phyloP scores from a whole-genome alignment of 2,888 invertebrate genomes.

The Asteroscopus sphinx region DNA sequence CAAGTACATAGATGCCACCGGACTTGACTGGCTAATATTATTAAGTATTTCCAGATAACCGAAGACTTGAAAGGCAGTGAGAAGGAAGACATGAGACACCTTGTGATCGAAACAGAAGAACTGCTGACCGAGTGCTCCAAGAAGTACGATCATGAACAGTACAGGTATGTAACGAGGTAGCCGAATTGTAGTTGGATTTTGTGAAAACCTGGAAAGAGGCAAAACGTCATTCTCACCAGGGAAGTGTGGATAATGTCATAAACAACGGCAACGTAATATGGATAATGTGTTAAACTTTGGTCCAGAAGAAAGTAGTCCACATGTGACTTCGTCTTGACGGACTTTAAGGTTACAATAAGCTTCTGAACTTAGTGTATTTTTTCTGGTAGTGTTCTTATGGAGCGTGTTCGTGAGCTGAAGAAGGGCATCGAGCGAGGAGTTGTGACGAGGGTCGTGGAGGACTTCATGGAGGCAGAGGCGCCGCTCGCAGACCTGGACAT shows the following conservation, averaged over 20 bases:
- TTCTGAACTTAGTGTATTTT: neutral
- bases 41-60: constrained; percentile 70
- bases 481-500: constrained; percentile 94
- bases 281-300: too few species aligned
- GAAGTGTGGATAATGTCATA: too few species aligned
- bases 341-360: neutral
- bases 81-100: constrained; percentile 73
- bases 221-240: too few species aligned
- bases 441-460: constrained; percentile 98
- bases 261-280: too few species aligned
- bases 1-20: too few species aligned
- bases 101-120: constrained; percentile 71
- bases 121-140: constrained; percentile 68
- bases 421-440: constrained; percentile 97
- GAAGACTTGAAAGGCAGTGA: constrained; percentile 73
- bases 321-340: too few species aligned
- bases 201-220: too few species aligned
- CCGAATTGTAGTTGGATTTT: too few species aligned
- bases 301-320: too few species aligned
- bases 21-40: too few species aligned
- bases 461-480: constrained; percentile 97
- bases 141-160: constrained; percentile 75
- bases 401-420: constrained; percentile 96
- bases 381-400: constrained; percentile 72
- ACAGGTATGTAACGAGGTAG: constrained; percentile 73